phyloP scores from a whole-genome alignment of 1,140 invertebrate genomes.

The Lycorma delicatula region DNA sequence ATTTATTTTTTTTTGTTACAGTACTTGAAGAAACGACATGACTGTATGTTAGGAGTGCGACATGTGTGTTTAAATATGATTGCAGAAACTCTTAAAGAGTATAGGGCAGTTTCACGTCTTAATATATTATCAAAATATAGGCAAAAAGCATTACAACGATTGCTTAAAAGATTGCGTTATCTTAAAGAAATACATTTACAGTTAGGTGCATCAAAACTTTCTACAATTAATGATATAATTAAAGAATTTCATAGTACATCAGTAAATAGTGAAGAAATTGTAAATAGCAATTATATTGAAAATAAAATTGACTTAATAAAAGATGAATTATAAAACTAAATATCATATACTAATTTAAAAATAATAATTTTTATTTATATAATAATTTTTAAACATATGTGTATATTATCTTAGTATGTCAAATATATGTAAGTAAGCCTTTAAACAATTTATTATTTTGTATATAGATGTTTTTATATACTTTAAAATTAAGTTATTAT shows the following conservation, averaged over 20 bases:
- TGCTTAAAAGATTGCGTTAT: not conserved
- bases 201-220: not conserved
- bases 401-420: no score
- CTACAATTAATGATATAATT: not conserved
- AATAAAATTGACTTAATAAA: no score
- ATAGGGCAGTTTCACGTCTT: not conserved
- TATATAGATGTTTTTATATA: no score
- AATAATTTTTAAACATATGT: no score
- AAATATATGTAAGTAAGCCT: no score
- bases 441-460: no score
- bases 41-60: not conserved
- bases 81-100: not conserved
- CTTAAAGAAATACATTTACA: not conserved
- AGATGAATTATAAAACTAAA: no score
- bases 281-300: no score
- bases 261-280: not conserved
- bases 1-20: constrained; percentile 1
- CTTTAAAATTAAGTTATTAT: no score
- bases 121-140: not conserved
- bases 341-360: no score
- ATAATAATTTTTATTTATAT: no score
- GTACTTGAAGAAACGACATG: not conserved
- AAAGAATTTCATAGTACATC: not conserved
- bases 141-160: not conserved
- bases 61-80: not conserved